phyloP scores from a whole-genome alignment of 2,888 invertebrate genomes.

The Chirona hameri region DNA sequence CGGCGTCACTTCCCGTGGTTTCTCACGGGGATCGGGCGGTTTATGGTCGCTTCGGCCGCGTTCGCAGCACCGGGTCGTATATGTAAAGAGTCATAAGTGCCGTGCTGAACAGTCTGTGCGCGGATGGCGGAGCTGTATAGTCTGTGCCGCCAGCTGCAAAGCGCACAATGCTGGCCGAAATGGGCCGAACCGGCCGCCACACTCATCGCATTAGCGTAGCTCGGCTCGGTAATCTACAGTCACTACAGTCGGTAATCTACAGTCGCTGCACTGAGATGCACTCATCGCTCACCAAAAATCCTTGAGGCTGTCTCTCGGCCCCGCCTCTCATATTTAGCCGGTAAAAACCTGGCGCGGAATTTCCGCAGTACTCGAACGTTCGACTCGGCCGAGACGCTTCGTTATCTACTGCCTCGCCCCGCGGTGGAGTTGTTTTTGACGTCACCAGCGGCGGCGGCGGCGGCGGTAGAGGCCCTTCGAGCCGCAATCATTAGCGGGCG shows the following conservation, averaged over 20 bases:
- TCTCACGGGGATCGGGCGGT: not conserved
- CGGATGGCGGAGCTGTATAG: too few relatives aligned
- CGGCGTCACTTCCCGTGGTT: not conserved
- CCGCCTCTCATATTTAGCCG: not conserved
- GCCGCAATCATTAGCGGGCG: too few relatives aligned
- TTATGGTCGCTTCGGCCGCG: not conserved
- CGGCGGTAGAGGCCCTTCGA: not conserved
- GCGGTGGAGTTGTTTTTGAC: too few relatives aligned
- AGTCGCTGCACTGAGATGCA: not conserved
- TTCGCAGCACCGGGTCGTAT: not conserved
- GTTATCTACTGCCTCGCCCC: not conserved
- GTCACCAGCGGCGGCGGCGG: not conserved
- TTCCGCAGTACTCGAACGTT: not conserved
- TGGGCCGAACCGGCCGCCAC: too few relatives aligned
- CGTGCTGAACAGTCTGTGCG: not conserved
- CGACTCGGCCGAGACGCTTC: not conserved
- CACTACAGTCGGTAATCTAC: not conserved
- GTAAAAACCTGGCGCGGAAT: not conserved
- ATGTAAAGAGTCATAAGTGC: not conserved
- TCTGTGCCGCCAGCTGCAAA: too few relatives aligned
- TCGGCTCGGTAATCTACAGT: not conserved
- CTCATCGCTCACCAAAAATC: not conserved
- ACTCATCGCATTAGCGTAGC: not conserved
- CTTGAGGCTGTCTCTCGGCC: not conserved
- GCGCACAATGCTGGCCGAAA: too few relatives aligned